Evolutionary conservation across 2,888 invertebrate genomes (phyloP).

Genomic region (Linyphia triangularis): DNA sequence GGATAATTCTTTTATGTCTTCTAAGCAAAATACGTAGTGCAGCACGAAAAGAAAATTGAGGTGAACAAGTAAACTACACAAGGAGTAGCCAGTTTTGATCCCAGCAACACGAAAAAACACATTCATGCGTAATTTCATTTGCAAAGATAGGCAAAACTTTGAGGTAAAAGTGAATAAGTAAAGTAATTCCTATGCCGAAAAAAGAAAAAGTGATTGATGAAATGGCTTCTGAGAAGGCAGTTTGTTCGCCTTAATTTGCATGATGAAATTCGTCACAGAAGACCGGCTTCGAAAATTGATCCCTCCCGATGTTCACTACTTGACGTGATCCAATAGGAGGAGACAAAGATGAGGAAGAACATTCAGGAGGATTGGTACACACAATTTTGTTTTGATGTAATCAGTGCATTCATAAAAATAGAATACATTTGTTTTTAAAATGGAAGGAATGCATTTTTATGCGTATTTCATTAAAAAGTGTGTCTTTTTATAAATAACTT

Average conservation of each 20-base stretch:
- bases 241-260: constrained; percentile 59
- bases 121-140: constrained; percentile 35
- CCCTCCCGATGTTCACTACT: constrained; percentile 9
- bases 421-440: too few species aligned
- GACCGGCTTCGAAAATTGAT: constrained; percentile 24
- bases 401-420: not conserved
- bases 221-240: constrained; percentile 26
- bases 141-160: constrained; percentile 6
- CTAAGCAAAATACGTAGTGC: too few species aligned
- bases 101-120: constrained; percentile 2
- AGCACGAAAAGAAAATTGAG: too few species aligned
- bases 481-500: too few species aligned
- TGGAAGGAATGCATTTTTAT: too few species aligned
- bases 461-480: too few species aligned
- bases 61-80: not conserved
- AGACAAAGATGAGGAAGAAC: not conserved
- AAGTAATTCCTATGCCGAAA: constrained; percentile 39
- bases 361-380: not conserved
- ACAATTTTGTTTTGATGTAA: not conserved
- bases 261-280: constrained; percentile 55
- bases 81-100: not conserved
- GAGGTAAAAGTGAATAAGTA: constrained; percentile 21
- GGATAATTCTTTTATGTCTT: too few species aligned
- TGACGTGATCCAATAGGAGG: not conserved
- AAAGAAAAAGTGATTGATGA: constrained; percentile 60